Conservation (phyloP, 2,888 invertebrate species). For the Eupithecia inturbata region DNA sequence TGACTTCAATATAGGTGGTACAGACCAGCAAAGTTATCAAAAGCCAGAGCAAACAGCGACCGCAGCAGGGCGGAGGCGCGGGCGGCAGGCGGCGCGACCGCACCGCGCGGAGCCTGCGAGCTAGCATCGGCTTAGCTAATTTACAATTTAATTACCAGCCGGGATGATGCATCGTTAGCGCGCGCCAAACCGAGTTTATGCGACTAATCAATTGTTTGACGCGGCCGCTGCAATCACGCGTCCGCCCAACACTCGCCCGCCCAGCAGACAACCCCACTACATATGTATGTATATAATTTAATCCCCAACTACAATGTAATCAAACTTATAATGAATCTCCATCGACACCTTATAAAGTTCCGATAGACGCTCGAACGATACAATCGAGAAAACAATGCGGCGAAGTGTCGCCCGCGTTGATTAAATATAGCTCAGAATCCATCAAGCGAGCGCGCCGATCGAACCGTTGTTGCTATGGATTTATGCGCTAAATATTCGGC, state of each 20-base stretch:
- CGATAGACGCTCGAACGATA: conserved; percentile 68
- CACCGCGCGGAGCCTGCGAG: conserved; percentile 61
- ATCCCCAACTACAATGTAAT: conserved; percentile 36
- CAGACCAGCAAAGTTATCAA: conserved; percentile 45
- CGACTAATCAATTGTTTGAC: conserved; percentile 85
- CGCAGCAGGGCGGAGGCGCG: conserved; percentile 46
- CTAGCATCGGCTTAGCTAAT: conserved; percentile 81
- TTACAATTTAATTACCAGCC: conserved; percentile 83
- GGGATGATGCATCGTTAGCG: conserved; percentile 83
- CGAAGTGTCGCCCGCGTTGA: conserved; percentile 74
- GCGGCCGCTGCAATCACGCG: conserved; percentile 82
- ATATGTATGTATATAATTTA: conserved; percentile 30
- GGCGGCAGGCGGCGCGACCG: conserved; percentile 49
- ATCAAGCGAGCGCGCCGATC: conserved; percentile 76
- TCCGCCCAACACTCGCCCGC: conserved; percentile 51
- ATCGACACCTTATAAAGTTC: conserved; percentile 68
- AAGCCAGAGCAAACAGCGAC: conserved; percentile 52
- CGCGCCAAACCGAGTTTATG: conserved; percentile 84
- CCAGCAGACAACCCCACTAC: conserved; percentile 29
- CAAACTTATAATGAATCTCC: conserved; percentile 57
- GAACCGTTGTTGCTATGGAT: conserved; percentile 81
- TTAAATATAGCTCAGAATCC: conserved; percentile 83
- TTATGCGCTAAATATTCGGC: conserved; percentile 84
- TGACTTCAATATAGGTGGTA: background rate
- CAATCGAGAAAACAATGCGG: conserved; percentile 79